Evolutionary conservation across 2,797 vertebrate species (phyloP), one percentile per base, ranked within the genome.

Genomic region (Onychomys torridus): DNA sequence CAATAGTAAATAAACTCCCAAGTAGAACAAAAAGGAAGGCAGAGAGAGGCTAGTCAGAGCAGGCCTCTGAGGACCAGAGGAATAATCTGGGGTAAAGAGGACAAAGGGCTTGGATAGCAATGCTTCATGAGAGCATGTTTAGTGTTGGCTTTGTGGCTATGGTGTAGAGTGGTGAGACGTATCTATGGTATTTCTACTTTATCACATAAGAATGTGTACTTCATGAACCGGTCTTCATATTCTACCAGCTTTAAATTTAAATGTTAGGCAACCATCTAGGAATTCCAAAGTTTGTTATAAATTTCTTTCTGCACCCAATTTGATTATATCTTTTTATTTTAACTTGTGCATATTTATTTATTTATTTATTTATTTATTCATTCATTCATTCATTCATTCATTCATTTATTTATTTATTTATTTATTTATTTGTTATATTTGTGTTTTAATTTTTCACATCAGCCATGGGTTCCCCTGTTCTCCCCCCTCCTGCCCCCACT

Each of bases 201-300:
- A 82, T 71, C 87, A 46, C 43, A 86, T 82, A 95, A 90, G 63
- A 81, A 83, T 77, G 83, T 81, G 4, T 55, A 69, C 46, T 57
- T 2, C 14, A 59, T 57, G 46, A 67, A 63, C 9, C 65, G 6
- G 84, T 79, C 21, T 88, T 59, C 86, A 11, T 29, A 27, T 75
- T 85, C 32, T 69, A 88, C 84, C 17, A 81, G 37, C 32, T 90
- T 14, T 75, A 93, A 91, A 82, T 84, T n/a, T 11, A 82, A 65
- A 76, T 61, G 5, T 75, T 91, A 69, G 23, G 32, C 78, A 82
- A 85, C 19, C n/a, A 61, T 84, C n/a, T 6, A 86, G 63, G 67
- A 91, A 89, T 93, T 95, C n/a, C 79, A 73, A 85, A 69, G 27
- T 61, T 93, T 27, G 85, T 93, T 57, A 83, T 6, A 59, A 71